Percentiles rank a stretch among this genome's conserved stretches.
Evolutionary conservation across 2,888 invertebrate species (phyloP).

Genomic region (Dorcus parallelipipedus): DNA sequence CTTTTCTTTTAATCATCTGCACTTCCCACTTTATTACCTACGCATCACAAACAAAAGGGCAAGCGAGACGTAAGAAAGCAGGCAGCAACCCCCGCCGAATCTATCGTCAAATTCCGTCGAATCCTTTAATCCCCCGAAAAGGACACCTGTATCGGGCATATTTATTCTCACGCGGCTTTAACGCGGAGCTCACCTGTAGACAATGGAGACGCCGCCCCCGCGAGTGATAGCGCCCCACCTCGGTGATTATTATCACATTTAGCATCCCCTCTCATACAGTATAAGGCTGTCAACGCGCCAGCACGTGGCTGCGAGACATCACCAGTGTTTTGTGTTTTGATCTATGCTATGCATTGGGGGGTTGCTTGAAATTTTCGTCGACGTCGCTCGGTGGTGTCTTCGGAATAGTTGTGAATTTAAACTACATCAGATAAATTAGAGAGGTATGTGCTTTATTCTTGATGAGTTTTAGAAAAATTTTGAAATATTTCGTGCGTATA

Average conservation of each 20-base stretch:
- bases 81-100: background rate
- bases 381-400: too few species aligned
- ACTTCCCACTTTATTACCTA: too few species aligned
- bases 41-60: too few species aligned
- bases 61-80: background rate
- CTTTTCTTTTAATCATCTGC: too few species aligned
- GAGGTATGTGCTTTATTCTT: too few species aligned
- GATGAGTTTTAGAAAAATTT: too few species aligned
- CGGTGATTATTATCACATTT: slow-evolving; percentile 47
- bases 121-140: slow-evolving; percentile 19
- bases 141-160: slow-evolving; percentile 21
- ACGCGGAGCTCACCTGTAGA: slow-evolving; percentile 40
- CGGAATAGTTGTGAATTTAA: too few species aligned
- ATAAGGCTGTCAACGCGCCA: slow-evolving; percentile 41
- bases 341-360: too few species aligned
- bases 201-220: slow-evolving; percentile 31
- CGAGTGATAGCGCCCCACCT: slow-evolving; percentile 36
- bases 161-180: slow-evolving; percentile 22
- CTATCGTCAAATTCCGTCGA: background rate
- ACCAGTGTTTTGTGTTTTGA: slow-evolving; percentile 4
- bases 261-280: slow-evolving; percentile 42
- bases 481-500: too few species aligned
- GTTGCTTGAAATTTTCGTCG: too few species aligned
- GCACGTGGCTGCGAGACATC: slow-evolving; percentile 38
- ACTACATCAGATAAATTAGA: too few species aligned